These are phyloP conservation scores for Solenopsis invicta DNA, from an alignment of 1,140 invertebrate species.

Conservation along the genomic window DNA sequence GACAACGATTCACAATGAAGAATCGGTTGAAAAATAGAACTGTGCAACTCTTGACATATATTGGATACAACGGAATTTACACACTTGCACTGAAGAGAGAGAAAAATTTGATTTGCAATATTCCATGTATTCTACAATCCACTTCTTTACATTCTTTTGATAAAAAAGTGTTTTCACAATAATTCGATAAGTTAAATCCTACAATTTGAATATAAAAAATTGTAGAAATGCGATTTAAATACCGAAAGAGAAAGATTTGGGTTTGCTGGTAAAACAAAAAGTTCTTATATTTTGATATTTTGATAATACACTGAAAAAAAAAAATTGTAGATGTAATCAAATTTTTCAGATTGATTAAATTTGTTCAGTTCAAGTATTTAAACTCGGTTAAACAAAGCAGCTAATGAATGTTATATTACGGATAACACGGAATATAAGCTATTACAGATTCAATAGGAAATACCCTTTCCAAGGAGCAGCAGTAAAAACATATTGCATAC, in stretches of 20 bases:
- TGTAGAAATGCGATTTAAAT: constrained; percentile 1
- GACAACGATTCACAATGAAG: background rate
- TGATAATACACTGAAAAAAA: too few species aligned
- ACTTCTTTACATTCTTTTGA: background rate
- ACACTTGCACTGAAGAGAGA: background rate
- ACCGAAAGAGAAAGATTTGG: background rate
- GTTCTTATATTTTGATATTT: background rate
- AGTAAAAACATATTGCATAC: background rate
- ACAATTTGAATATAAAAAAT: background rate
- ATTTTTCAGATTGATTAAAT: too few species aligned
- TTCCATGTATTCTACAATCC: background rate
- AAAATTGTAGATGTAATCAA: too few species aligned
- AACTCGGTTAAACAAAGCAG: background rate
- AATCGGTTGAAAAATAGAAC: background rate
- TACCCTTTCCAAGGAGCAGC: background rate
- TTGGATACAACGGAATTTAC: background rate
- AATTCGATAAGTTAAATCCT: background rate
- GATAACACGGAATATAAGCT: background rate
- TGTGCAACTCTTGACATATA: background rate
- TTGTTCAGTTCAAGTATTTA: background rate
- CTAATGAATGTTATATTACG: background rate
- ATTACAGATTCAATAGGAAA: constrained; percentile 20
- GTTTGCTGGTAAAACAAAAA: background rate
- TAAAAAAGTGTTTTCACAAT: background rate
- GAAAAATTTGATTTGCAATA: background rate